Base-by-base conservation (phyloP, 2,113 vertebrate species). In the Trematocara stigmaticum region DNA sequence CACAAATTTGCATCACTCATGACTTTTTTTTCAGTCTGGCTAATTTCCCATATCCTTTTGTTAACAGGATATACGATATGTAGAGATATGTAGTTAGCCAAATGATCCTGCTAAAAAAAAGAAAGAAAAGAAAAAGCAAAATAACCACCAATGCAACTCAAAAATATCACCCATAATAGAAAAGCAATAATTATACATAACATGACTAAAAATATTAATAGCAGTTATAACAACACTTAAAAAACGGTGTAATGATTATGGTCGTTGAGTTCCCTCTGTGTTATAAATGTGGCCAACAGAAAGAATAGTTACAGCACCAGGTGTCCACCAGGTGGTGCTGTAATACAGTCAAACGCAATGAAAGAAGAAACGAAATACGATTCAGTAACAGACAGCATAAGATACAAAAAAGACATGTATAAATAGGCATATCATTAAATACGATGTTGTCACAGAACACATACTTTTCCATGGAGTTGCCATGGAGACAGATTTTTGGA, bases 361-460 rank as follows among this genome's bases (percentile, higher is more conserved):
- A 80, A 78, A 88, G 49, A 81, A 49, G 45, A 82, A 59, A 83
- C 57, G 79, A 88, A 85, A 89, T 26, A 82, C 74, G 71, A 84
- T 89, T 91, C 78, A 82, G 76, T 82, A 90, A 78, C 64, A 91
- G 81, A 78, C 87, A 83, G 87, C 81, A 89, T 84, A 66, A 92
- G 91, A 92, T 34, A 84, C 55, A 87, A 87, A 88, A 84, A 83
- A 81, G 81, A 94, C 89, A 92, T 87, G 93, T 94, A 95, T 94
- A 95, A 96, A 96, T 95, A 95, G 89, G 91, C 88, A 89, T 94
- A 90, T 91, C 93, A 93, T 95, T 95, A 95, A 96, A 96, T 94
- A 95, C 86, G 91, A 90, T 90, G 91, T 93, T 82, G 91, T 90
- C 92, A 95, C 91, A 84, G 92, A 93, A 88, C 87, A 89, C 74